Conservation (phyloP, 23 tunicate genomes). For the Botrylloides violaceus region DNA sequence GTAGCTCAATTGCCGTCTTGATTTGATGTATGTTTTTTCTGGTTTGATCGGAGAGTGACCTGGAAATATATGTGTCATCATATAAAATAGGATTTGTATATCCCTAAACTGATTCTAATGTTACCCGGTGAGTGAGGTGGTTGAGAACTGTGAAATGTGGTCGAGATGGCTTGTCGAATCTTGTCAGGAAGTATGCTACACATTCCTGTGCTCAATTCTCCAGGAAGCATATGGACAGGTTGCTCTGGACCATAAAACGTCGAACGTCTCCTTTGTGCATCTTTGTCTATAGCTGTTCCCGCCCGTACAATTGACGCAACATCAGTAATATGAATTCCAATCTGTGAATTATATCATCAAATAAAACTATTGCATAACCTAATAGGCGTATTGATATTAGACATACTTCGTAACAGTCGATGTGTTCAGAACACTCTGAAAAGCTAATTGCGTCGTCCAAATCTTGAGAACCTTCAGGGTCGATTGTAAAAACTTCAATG, state of each 20-base stretch:
- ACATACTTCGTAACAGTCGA: conserved; percentile 48
- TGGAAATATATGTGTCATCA: no score
- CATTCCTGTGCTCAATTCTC: conserved; percentile 25
- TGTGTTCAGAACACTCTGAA: conserved; percentile 36
- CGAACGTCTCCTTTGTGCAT: conserved; percentile 41
- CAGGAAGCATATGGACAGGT: conserved; percentile 45
- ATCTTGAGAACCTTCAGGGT: conserved; percentile 46
- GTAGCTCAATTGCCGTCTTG: conserved; percentile 31
- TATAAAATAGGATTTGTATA: no score
- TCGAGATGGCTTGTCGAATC: conserved; percentile 43
- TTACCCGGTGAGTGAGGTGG: neutral
- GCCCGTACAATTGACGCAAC: conserved; percentile 60
- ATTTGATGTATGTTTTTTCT: conserved; percentile 13
- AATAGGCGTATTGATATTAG: neutral
- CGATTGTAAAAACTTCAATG: conserved; percentile 56
- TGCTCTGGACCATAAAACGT: conserved; percentile 32
- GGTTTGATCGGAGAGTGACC: no score
- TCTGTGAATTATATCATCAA: conserved; percentile 15
- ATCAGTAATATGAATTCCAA: conserved; percentile 82
- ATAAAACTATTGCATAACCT: neutral
- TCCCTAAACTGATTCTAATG: no score
- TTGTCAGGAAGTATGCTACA: conserved; percentile 53
- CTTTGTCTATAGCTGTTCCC: conserved; percentile 39
- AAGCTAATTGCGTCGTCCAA: conserved; percentile 69
- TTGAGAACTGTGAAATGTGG: conserved; percentile 32